Conservation (phyloP, 1,140 invertebrate species). For the Drosophila novamexicana region DNA sequence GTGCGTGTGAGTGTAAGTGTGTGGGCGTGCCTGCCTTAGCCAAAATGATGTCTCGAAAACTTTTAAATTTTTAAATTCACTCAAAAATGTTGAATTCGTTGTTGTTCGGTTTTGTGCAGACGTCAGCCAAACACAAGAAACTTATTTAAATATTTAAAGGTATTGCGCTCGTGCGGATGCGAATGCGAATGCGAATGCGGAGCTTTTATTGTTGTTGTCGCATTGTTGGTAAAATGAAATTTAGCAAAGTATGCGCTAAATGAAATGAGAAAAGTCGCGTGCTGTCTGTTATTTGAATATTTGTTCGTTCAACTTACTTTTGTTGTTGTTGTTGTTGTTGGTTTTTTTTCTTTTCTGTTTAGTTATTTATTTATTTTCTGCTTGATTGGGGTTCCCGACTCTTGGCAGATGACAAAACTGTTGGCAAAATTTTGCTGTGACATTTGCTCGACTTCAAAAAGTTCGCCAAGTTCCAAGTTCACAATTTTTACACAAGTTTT, state of each 20-base stretch:
- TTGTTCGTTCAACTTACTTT: slow-evolving; percentile 39
- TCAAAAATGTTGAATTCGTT: slow-evolving; percentile 72
- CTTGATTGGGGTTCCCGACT: slow-evolving; percentile 28
- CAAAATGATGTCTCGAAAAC: slow-evolving; percentile 29
- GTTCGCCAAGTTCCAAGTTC: not conserved
- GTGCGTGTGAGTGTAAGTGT: slow-evolving; percentile 7
- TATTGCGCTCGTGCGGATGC: slow-evolving; percentile 36
- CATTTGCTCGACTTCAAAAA: slow-evolving; percentile 13
- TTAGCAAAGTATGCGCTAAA: slow-evolving; percentile 35
- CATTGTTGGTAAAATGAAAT: slow-evolving; percentile 10
- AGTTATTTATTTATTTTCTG: slow-evolving; percentile 4
- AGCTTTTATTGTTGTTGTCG: slow-evolving; percentile 23
- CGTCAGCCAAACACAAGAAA: slow-evolving; percentile 10
- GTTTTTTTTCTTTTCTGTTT: not conserved
- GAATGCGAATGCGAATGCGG: not conserved
- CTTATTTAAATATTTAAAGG: slow-evolving; percentile 69
- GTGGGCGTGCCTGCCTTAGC: slow-evolving; percentile 6
- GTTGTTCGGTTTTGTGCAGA: not conserved
- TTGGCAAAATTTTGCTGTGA: slow-evolving; percentile 16
- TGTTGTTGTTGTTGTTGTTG: slow-evolving; percentile 5
- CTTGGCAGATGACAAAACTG: slow-evolving; percentile 37
- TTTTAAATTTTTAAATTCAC: slow-evolving; percentile 81
- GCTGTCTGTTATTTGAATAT: slow-evolving; percentile 32
- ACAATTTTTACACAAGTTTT: not conserved
- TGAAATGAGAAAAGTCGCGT: slow-evolving; percentile 38